A percentile compares a stretch with the other conserved stretches of the same genome.
These are phyloP conservation scores for Zhengitettix transpicula DNA, from an alignment of 2,888 invertebrate genomes.

Conservation along the genomic window DNA sequence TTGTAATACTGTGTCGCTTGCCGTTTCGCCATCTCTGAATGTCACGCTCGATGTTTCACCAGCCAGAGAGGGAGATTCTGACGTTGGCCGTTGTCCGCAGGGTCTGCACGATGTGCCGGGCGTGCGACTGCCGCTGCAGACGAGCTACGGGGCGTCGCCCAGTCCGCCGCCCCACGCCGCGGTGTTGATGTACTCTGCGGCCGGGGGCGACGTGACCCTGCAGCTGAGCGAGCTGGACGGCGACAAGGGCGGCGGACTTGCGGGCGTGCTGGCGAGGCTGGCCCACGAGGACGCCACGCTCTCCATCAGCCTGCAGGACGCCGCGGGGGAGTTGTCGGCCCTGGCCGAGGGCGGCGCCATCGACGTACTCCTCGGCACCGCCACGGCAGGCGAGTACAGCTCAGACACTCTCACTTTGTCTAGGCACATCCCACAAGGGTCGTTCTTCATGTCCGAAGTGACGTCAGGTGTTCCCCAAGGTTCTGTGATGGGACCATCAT, in stretches of 20 bases:
- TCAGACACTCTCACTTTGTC: neutral
- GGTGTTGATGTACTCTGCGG: slow-evolving; percentile 52
- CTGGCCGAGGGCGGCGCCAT: slow-evolving; percentile 7
- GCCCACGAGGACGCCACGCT: slow-evolving; percentile 46
- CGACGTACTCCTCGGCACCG: slow-evolving; percentile 40
- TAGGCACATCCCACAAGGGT: neutral
- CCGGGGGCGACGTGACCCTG: slow-evolving; percentile 44
- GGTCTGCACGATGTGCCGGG: slow-evolving; percentile 17
- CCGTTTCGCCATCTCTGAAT: too few relatives aligned
- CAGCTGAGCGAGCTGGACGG: slow-evolving; percentile 35
- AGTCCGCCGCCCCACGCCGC: slow-evolving; percentile 28
- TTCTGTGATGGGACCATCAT: too few relatives aligned
- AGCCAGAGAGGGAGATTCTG: too few relatives aligned
- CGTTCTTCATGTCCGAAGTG: neutral
- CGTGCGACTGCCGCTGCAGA: slow-evolving; percentile 18
- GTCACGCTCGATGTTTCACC: too few relatives aligned
- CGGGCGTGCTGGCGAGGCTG: slow-evolving; percentile 28
- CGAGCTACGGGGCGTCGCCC: slow-evolving; percentile 16
- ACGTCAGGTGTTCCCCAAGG: too few relatives aligned
- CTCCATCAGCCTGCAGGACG: slow-evolving; percentile 34
- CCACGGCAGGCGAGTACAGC: slow-evolving; percentile 20
- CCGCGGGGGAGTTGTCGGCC: neutral
- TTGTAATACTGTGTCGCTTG: too few relatives aligned
- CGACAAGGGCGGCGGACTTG: slow-evolving; percentile 20
- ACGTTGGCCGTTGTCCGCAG: slow-evolving; percentile 10